phyloP scores from a whole-genome alignment of 2,113 vertebrate genomes.

The Eclectus roratus region DNA sequence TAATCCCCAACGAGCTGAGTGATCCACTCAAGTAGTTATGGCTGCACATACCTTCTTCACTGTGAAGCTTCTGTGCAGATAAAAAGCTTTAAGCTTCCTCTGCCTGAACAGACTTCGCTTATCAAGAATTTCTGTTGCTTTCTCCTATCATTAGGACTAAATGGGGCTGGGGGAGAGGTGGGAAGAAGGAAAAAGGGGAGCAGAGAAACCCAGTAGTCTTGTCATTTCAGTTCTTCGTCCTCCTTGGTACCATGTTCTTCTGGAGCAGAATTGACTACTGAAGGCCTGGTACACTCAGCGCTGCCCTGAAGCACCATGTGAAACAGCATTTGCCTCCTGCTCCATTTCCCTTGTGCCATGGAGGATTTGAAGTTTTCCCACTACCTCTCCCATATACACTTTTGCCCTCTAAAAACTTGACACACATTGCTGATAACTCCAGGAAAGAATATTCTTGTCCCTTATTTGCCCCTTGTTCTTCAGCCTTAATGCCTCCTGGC shows the following conservation, averaged over 20 bases:
- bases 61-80: not conserved
- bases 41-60: not conserved
- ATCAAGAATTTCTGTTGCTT: not conserved
- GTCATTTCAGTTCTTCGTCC: slow-evolving; percentile 76
- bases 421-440: not conserved
- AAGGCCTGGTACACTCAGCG: not conserved
- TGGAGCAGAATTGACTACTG: slow-evolving; percentile 80
- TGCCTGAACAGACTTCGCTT: not conserved
- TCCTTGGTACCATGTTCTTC: slow-evolving; percentile 81
- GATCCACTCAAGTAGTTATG: not conserved
- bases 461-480: not conserved
- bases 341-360: not conserved
- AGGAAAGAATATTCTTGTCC: not conserved
- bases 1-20: not conserved
- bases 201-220: not conserved
- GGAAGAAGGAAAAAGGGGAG: not conserved
- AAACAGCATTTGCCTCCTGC: not conserved
- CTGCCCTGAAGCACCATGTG: not conserved
- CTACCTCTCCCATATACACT: not conserved
- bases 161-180: not conserved
- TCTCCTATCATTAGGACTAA: not conserved
- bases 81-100: not conserved
- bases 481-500: not conserved
- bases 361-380: slow-evolving; percentile 24
- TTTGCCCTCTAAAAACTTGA: not conserved